Evolutionary conservation across 2,797 vertebrate species (phyloP), one percentile per base, ranked within the genome.

Genomic region (Cephalopachus bancanus): DNA sequence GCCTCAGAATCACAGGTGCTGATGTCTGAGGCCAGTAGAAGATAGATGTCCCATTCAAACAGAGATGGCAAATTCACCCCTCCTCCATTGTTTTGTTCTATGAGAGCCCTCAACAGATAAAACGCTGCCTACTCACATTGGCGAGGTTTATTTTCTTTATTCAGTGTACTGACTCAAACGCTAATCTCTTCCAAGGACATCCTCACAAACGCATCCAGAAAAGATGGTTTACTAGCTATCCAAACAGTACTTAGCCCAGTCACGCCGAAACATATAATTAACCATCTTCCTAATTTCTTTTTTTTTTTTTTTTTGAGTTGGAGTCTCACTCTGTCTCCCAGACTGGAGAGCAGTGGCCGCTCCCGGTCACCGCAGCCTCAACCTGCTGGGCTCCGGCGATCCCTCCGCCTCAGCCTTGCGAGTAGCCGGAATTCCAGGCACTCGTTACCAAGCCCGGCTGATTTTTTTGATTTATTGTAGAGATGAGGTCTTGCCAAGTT

Each of bases 61-160:
- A 65, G 9, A 75, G 5, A n/a, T 5, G 44, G 59, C 0, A n/a
- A 74, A n/a, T 69, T 67, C 55, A 11, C 17, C 2, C n/a, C 83
- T 14, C 20, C 4, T 81, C 17, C 26, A 26, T 1, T 1, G 14
- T 85, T 71, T 60, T 67, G 1, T 44, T 88, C 9, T 30, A 22
- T 12, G 57, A 74, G 9, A 11, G 9, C 1, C 3, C 1, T 49
- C 14, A 28, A 57, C 1, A 49, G 20, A 26, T 10, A 2, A 33
- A 10, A 26, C 28, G 55, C 5, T 20, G 22, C 51, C 12, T 15
- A 72, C 3, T 14, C 9, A 84, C 12, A 33, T 12, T 22, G 11
- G 20, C 26, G 15, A 92, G 26, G 30, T 1, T 51, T 11, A 59
- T 49, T 5, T 49, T 83, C 37, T 64, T 9, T 57, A 49, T 44